Base-by-base conservation (phyloP, 2,888 invertebrate species). In the Eilema depressum region DNA sequence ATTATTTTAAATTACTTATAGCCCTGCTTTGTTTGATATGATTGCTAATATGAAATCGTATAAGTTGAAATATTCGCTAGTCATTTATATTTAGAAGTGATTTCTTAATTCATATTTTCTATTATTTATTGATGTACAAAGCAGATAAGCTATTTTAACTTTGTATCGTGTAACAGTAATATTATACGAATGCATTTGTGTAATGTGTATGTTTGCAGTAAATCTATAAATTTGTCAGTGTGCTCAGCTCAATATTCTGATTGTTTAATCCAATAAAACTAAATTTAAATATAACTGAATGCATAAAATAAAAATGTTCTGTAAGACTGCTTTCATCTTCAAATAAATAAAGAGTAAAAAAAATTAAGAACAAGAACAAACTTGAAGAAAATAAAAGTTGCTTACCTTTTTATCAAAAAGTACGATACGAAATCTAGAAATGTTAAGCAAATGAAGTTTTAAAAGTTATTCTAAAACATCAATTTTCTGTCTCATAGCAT, bases 381-480 rank as follows among this genome's bases (percentile, higher is more conserved):
- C 2, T 23, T 30, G 2, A 53, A 30, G 4, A 23, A 33, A 57
- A 57, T 25, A 33, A 25, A 25, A 57, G 1, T 37, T 0, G 17
- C 64, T 65, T 65, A 65, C 64, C 64, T 14, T 30, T 41, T 65
- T 30, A 23, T 30, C 30, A n/a, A 53, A 65, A 56, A 28, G 37
- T 20, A 26, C 20, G 7, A 65, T 20, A n/a, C 20, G 7, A 65
- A 11, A n/a, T 63, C n/a, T 23, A 37, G 25, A 2, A 17, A 26
- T 26, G 14, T 59, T 26, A 37, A 14, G 25, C 25, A 23, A 59
- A 76, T 76, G 66, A 76, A 74, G 72, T 81, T 69, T 53, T 53
- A 66, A 67, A 14, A 76, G 76, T 74, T 53, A 75, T 75, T 64
- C 66, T 66, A 69, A 77, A 73, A 74, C 73, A 74, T 66, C 41